phyloP scores from a whole-genome alignment of 2,113 vertebrate species.

The Cettia cetti region DNA sequence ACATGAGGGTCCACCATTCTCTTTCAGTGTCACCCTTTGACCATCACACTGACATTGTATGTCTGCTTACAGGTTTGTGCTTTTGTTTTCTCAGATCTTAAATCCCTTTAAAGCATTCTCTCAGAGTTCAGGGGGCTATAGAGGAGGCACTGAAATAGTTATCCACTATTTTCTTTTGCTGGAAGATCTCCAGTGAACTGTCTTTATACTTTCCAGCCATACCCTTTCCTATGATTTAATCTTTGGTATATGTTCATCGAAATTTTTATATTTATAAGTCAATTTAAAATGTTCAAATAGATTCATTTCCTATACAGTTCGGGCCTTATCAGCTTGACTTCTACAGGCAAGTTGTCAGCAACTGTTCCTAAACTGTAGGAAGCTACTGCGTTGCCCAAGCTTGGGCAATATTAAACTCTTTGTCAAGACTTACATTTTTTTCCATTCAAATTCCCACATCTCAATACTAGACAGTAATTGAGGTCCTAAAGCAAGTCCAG shows the following conservation, averaged over 20 bases:
- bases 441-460: background rate
- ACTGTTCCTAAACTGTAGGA: background rate
- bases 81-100: background rate
- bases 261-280: background rate
- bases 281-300: background rate
- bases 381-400: background rate
- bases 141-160: background rate
- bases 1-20: background rate
- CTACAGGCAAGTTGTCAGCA: background rate
- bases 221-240: background rate
- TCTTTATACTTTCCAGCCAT: background rate
- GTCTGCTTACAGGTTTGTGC: background rate
- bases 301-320: background rate
- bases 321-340: background rate
- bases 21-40: background rate
- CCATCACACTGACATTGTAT: rapidly evolving
- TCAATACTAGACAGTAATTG: background rate
- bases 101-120: background rate
- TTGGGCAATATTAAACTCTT: background rate
- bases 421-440: background rate
- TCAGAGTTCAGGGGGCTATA: background rate
- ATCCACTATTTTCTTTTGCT: background rate
- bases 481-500: rapidly evolving
- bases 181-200: background rate
- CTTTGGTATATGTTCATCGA: background rate